Evolutionary conservation across 2,797 vertebrate species (phyloP).

Genomic region (Serranus cabrilla): DNA sequence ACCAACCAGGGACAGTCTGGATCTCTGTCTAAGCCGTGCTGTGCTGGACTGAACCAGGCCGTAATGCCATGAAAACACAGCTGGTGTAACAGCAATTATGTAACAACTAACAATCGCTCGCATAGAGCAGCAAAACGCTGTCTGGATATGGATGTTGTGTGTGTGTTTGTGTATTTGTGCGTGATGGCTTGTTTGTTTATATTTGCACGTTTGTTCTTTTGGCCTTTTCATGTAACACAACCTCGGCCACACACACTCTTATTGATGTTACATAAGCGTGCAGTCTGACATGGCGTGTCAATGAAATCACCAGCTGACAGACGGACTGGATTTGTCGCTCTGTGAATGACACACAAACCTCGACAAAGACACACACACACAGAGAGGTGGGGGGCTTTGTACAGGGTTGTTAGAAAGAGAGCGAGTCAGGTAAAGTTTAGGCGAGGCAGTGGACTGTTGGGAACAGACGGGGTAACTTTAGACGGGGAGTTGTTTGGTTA

Average conservation of each 20-base stretch:
- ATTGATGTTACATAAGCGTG: constrained; percentile 68
- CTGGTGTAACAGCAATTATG: constrained; percentile 56
- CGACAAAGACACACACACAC: constrained; percentile 22
- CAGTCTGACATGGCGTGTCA: constrained; percentile 61
- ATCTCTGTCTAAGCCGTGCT: constrained; percentile 48
- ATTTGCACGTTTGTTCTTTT: constrained; percentile 60
- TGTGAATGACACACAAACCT: constrained; percentile 50
- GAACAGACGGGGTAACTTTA: not conserved
- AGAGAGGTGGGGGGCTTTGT: constrained; percentile 7
- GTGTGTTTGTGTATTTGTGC: constrained; percentile 25
- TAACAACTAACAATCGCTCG: constrained; percentile 52
- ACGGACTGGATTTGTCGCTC: constrained; percentile 57
- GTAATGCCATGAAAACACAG: constrained; percentile 49
- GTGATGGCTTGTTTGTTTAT: constrained; percentile 39
- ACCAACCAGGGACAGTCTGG: constrained; percentile 37
- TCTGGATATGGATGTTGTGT: constrained; percentile 41
- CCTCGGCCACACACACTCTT: constrained; percentile 34
- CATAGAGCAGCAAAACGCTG: constrained; percentile 38
- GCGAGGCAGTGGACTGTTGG: not conserved
- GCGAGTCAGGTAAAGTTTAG: constrained; percentile 12
- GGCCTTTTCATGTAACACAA: constrained; percentile 54
- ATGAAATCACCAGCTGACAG: constrained; percentile 63
- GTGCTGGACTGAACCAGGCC: constrained; percentile 43
- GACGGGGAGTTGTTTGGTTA: not conserved
- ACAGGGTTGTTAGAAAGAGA: constrained; percentile 13